phyloP scores from a whole-genome alignment of 2,888 invertebrate genomes.

The Melipona beecheii region DNA sequence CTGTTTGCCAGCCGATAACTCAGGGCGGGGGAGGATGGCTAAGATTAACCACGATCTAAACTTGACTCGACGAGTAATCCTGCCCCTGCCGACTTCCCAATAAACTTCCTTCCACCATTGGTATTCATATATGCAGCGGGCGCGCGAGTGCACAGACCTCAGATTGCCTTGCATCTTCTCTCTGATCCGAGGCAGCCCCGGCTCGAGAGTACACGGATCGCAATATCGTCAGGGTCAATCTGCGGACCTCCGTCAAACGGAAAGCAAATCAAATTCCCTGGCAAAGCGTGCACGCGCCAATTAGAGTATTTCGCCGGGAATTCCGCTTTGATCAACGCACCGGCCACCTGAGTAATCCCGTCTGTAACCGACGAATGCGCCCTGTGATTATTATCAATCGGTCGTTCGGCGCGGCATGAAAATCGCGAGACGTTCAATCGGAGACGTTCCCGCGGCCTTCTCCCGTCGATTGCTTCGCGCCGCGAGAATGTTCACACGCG shows the following conservation, averaged over 20 bases:
- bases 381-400: slow-evolving; percentile 68
- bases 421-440: slow-evolving; percentile 3
- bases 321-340: slow-evolving; percentile 71
- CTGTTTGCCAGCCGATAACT: slow-evolving; percentile 48
- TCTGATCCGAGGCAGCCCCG: slow-evolving; percentile 36
- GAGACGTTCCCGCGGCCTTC: neutral
- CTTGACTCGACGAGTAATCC: slow-evolving; percentile 35
- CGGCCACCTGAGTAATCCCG: slow-evolving; percentile 69
- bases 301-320: slow-evolving; percentile 70
- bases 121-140: slow-evolving; percentile 58
- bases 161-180: slow-evolving; percentile 65
- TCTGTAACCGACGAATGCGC: slow-evolving; percentile 62
- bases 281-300: slow-evolving; percentile 69
- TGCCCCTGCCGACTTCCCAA: slow-evolving; percentile 38
- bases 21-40: slow-evolving; percentile 2
- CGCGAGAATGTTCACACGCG: neutral
- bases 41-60: slow-evolving; percentile 53
- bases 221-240: slow-evolving; percentile 73
- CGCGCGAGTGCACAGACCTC: slow-evolving; percentile 50
- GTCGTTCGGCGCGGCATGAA: neutral
- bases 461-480: neutral
- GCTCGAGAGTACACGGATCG: slow-evolving; percentile 59
- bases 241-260: slow-evolving; percentile 67
- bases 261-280: slow-evolving; percentile 76
- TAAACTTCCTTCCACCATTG: slow-evolving; percentile 57